Conservation (phyloP, 2,888 invertebrate genomes). For the Notodonta ziczac region DNA sequence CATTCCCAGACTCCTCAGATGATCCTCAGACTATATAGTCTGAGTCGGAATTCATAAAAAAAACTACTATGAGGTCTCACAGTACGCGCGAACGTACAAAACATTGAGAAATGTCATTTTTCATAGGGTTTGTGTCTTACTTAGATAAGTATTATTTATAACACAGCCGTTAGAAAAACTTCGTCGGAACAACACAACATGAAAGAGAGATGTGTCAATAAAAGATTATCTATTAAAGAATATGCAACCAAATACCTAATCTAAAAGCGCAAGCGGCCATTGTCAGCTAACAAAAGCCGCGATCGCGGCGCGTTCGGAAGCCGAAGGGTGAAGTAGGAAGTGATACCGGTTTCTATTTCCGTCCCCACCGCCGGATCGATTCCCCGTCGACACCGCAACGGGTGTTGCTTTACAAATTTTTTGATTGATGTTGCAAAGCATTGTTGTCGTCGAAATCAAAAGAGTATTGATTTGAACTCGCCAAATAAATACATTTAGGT, state of each 20-base stretch:
- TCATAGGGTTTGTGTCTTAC: too few species aligned
- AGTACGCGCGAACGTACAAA: too few species aligned
- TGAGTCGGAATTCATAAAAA: too few species aligned
- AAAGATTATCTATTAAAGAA: constrained; percentile 1
- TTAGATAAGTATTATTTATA: too few species aligned
- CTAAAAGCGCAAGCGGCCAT: constrained; percentile 16
- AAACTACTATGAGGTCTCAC: too few species aligned
- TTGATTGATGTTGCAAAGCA: constrained; percentile 71
- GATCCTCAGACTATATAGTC: too few species aligned
- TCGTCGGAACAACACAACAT: too few species aligned
- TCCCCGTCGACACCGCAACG: constrained; percentile 68
- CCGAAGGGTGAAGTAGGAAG: constrained; percentile 71
- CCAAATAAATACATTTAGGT: constrained; percentile 31
- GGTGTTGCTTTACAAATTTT: constrained; percentile 62
- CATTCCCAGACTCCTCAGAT: too few species aligned
- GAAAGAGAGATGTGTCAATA: too few species aligned
- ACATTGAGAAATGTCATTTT: too few species aligned
- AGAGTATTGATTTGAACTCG: constrained; percentile 50
- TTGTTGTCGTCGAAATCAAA: constrained; percentile 52
- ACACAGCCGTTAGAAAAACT: too few species aligned
- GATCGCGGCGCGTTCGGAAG: constrained; percentile 49
- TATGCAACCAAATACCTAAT: background rate
- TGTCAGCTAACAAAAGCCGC: constrained; percentile 37
- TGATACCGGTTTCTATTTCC: constrained; percentile 75
- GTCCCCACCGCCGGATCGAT: constrained; percentile 67